A percentile compares a stretch with the other conserved stretches of the same genome.
These are phyloP conservation scores for Eueides isabella DNA, from an alignment of 1,140 invertebrate genomes.

Conservation along the genomic window DNA sequence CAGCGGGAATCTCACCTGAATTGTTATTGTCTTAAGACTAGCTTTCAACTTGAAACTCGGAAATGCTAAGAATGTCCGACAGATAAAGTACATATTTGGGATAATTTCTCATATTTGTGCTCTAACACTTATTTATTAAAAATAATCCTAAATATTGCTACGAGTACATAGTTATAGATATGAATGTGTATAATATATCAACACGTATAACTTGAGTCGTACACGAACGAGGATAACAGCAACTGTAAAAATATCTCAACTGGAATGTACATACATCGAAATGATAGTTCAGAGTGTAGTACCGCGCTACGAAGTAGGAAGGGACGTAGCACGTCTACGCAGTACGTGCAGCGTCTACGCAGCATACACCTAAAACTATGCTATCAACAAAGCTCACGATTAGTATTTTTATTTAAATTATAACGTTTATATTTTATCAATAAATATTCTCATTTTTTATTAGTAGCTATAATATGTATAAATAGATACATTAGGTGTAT, in stretches of 20 bases:
- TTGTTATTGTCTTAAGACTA: background rate
- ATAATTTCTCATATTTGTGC: slow-evolving; percentile 23
- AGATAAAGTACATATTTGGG: slow-evolving; percentile 9
- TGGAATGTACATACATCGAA: slow-evolving; percentile 21
- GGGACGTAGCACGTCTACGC: background rate
- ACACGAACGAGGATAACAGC: slow-evolving; percentile 10
- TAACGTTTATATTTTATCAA: slow-evolving; percentile 2
- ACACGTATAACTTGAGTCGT: background rate
- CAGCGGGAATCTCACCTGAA: background rate
- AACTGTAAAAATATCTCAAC: slow-evolving; percentile 23
- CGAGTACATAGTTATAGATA: background rate
- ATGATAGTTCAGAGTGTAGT: background rate
- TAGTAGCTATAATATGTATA: background rate
- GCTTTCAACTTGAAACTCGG: slow-evolving; percentile 6
- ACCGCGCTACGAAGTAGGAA: background rate
- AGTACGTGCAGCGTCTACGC: no score
- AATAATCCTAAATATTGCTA: slow-evolving; percentile 16
- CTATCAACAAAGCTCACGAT: background rate
- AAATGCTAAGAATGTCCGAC: background rate
- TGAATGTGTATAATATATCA: slow-evolving; percentile 3
- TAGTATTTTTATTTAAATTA: background rate
- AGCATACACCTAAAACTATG: background rate
- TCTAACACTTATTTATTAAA: slow-evolving; percentile 21
- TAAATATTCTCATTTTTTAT: slow-evolving; percentile 3
- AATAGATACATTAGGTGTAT: background rate